Base-by-base conservation (phyloP, 2,113 vertebrate species). In the Amblyornis subalaris region DNA sequence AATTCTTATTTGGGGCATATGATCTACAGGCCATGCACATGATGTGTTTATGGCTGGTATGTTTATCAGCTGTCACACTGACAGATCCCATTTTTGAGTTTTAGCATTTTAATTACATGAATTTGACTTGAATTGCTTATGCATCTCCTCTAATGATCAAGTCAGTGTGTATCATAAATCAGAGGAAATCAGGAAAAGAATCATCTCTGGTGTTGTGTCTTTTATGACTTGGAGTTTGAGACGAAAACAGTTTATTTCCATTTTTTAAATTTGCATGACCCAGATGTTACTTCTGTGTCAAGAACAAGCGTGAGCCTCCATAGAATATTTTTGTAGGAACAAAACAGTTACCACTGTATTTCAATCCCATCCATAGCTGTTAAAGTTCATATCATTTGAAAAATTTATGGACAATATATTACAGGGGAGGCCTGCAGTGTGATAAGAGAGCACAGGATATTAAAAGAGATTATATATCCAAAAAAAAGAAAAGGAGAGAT, bases 401-500 rank as follows among this genome's bases (percentile, higher is more conserved):
- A 90, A 94, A 95, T 47, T 60, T 66, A 71, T 89, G 70, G 65
- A 28, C 48, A 81, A 0, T 91, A 36, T 87, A 65, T 90, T 87
- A 55, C 62, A 78, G 35, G 18, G 70, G 35, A 75, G 69, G 58
- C 53, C 54, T 76, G 58, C 25, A 65, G 66, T 11, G 1, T 80
- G 83, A 84, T 92, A 90, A 92, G 70, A 88, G 31, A 88, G 51
- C 22, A 64, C 80, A 77, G 83, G 86, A 92, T 95, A 93, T 94
- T 96, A 83, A 74, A 80, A 66, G 51, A 88, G 33, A 64, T 83
- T 67, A 84, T 18, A 25, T 36, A 60, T 54, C 7, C 3, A 19
- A 36, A 44, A 88, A 57, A 88, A 66, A 88, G 51, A 78, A 64
- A 47, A 1, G 5, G 26, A 77, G 35, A 70, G 9, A 67, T 83